A percentile compares a stretch with the other conserved stretches of the same genome.
These are phyloP conservation scores for Astreopora myriophthalma DNA, from an alignment of 64 coral and sea anemone genomes.

Conservation along the genomic window DNA sequence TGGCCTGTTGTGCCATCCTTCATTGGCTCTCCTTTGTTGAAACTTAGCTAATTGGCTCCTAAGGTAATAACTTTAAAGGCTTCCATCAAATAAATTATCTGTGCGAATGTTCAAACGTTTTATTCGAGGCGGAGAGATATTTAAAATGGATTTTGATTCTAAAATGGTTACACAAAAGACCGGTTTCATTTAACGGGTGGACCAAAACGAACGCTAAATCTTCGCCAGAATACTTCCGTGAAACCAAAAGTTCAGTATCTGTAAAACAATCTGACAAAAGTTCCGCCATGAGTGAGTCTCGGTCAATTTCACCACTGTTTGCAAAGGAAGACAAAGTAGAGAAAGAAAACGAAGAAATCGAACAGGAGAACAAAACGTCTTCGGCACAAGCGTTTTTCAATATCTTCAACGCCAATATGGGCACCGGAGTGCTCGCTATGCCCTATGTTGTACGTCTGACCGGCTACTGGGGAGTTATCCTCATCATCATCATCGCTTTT, in stretches of 20 bases:
- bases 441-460: slow-evolving; percentile 90
- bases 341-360: slow-evolving; percentile 12
- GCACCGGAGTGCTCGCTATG: slow-evolving; percentile 88
- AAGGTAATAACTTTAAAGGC: slow-evolving; percentile 30
- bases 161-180: neutral
- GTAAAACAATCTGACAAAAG: neutral
- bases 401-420: slow-evolving; percentile 97
- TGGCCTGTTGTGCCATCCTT: neutral
- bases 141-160: neutral
- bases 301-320: slow-evolving; percentile 20
- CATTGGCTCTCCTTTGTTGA: slow-evolving; percentile 7
- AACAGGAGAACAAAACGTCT: slow-evolving; percentile 71
- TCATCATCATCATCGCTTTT: slow-evolving; percentile 79
- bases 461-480: slow-evolving; percentile 89
- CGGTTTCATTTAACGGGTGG: neutral
- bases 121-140: neutral
- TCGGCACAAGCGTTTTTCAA: slow-evolving; percentile 91
- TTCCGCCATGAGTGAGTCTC: neutral
- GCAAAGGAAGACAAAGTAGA: neutral
- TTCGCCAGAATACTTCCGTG: neutral
- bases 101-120: neutral
- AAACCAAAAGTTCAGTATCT: neutral
- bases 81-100: slow-evolving; percentile 28
- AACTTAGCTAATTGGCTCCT: slow-evolving; percentile 21
- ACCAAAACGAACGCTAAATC: neutral